Conservation (phyloP, 2,113 vertebrate genomes). For the Castor canadensis region DNA sequence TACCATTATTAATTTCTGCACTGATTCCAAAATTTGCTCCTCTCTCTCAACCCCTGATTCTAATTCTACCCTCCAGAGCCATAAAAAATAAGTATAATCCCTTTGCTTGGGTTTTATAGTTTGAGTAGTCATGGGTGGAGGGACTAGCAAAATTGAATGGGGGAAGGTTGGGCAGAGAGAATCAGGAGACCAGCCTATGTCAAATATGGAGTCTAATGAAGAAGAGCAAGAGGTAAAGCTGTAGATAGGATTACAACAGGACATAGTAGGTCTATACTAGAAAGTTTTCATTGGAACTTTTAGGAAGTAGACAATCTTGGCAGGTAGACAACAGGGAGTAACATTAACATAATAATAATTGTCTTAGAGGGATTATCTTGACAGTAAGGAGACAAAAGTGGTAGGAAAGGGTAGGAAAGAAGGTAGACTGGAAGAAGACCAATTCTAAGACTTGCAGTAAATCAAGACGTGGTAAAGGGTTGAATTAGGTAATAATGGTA, state of each 20-base stretch:
- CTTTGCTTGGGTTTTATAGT: background rate
- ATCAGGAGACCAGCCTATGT: background rate
- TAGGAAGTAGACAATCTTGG: background rate
- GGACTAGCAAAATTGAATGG: background rate
- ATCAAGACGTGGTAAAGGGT: background rate
- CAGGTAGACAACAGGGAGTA: conserved; percentile 22
- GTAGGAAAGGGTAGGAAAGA: background rate
- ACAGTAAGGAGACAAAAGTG: background rate
- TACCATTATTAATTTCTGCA: conserved; percentile 33
- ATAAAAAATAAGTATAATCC: conserved; percentile 2
- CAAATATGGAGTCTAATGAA: background rate
- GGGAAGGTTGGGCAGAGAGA: background rate
- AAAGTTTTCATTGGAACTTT: conserved; percentile 5
- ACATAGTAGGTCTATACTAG: background rate
- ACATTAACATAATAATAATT: background rate
- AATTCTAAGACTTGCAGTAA: background rate
- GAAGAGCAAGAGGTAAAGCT: background rate
- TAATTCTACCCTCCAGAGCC: conserved; percentile 18
- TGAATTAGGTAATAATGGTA: background rate
- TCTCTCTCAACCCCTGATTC: background rate
- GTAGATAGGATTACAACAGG: background rate
- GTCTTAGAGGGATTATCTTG: conserved; percentile 6
- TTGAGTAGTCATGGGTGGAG: background rate
- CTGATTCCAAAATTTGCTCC: background rate
- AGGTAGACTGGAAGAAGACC: background rate